Evolutionary conservation across 2,888 invertebrate genomes (phyloP), one percentile per base, ranked within the genome.

Genomic region (Agriotes lineatus): DNA sequence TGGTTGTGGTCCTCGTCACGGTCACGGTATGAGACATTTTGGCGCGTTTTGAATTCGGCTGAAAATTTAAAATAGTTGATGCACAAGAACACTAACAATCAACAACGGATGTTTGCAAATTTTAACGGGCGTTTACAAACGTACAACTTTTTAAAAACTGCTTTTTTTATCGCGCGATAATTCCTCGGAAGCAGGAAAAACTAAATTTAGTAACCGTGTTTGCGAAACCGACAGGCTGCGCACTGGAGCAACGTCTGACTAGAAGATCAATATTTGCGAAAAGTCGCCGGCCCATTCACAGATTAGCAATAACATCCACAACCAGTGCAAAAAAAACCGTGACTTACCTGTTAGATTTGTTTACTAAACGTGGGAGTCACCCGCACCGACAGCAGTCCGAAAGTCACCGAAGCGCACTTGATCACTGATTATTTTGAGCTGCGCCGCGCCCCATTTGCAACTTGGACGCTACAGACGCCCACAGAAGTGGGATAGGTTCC

Each of bases 21-120:
- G 95, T 96, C 76, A 96, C 93, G 33, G 93, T 88, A 85, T 96
- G 95, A 73, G 95, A 95, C 96, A 96, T 96, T 77, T 84, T 90
- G 69, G 56, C 56, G 63, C 42, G 30, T 16, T 56, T 62, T 42
- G n/a, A n/a, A n/a, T n/a, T n/a, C n/a, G n/a, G n/a, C n/a, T n/a
- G n/a, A n/a, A n/a, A n/a, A n/a, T n/a, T n/a, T n/a, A n/a, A n/a
- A n/a, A n/a, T n/a, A n/a, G n/a, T n/a, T n/a, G n/a, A n/a, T n/a
- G n/a, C n/a, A n/a, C n/a, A n/a, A n/a, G n/a, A n/a, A n/a, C n/a
- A n/a, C n/a, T n/a, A n/a, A n/a, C n/a, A n/a, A n/a, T n/a, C n/a
- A n/a, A n/a, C n/a, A n/a, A n/a, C n/a, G n/a, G n/a, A n/a, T n/a
- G n/a, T n/a, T n/a, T n/a, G n/a, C n/a, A n/a, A n/a, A n/a, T n/a